Conservation (phyloP, 37 sponge, comb jelly and placozoan genomes). For the Aplysina aerophoba region DNA sequence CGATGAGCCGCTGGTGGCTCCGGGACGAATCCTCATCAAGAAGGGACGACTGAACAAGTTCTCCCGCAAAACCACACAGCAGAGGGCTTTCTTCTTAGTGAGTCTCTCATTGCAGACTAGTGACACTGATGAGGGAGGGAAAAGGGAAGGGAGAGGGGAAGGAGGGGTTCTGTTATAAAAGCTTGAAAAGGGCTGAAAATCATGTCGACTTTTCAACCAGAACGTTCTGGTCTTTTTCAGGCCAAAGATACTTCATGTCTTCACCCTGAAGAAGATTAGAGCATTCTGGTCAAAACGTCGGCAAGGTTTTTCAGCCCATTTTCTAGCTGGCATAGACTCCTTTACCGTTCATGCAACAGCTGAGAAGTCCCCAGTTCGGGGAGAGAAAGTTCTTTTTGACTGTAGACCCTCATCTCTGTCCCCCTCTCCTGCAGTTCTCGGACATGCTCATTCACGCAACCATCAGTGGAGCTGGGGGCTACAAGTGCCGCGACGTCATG, state of each 20-base stretch:
- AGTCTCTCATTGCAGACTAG: not conserved
- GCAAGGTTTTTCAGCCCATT: too few relatives aligned
- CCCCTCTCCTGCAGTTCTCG: slow-evolving; percentile 58
- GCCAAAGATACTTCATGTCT: too few relatives aligned
- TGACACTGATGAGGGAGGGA: not conserved
- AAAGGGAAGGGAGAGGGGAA: not conserved
- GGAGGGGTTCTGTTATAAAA: too few relatives aligned
- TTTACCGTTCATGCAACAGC: too few relatives aligned
- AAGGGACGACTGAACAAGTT: slow-evolving; percentile 75
- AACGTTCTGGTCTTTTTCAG: too few relatives aligned
- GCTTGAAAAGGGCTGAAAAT: not conserved
- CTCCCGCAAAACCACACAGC: slow-evolving; percentile 63
- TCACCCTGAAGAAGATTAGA: too few relatives aligned
- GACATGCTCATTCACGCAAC: slow-evolving; percentile 78
- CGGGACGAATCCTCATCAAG: slow-evolving; percentile 60
- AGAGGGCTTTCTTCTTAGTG: slow-evolving; percentile 81
- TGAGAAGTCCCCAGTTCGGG: too few relatives aligned
- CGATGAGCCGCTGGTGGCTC: slow-evolving; percentile 45
- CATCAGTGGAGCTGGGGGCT: slow-evolving; percentile 43
- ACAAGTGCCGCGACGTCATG: slow-evolving; percentile 74
- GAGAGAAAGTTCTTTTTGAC: too few relatives aligned
- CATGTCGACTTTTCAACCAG: too few relatives aligned
- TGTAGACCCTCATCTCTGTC: not conserved
- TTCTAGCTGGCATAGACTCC: too few relatives aligned
- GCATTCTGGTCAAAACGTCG: too few relatives aligned